Evolutionary conservation across 2,888 invertebrate species (phyloP).

Genomic region (Parapristionchus giblindavisi): DNA sequence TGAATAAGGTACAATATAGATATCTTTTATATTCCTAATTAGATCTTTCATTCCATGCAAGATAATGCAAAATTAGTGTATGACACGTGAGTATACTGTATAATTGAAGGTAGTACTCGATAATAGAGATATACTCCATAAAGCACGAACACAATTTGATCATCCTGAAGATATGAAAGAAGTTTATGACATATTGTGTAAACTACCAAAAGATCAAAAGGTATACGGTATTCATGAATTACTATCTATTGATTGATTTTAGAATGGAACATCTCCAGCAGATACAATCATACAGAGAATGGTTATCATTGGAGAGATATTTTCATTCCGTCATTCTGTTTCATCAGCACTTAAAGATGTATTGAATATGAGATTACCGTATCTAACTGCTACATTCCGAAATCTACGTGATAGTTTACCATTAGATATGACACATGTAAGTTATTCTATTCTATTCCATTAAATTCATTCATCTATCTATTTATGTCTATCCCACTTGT

Average conservation of each 20-base stretch:
- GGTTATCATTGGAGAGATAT: slow-evolving; percentile 96
- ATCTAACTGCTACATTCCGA: slow-evolving; percentile 88
- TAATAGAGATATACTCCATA: slow-evolving; percentile 90
- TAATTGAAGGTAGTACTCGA: slow-evolving; percentile 79
- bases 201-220: slow-evolving; percentile 42
- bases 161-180: slow-evolving; percentile 98
- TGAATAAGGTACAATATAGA: slow-evolving; percentile 76
- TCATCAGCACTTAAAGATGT: slow-evolving; percentile 85
- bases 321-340: slow-evolving; percentile 91
- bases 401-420: slow-evolving; percentile 57
- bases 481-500: too few relatives aligned
- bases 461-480: too few relatives aligned
- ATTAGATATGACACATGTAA: slow-evolving; percentile 49
- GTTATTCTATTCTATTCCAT: slow-evolving; percentile 11
- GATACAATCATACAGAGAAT: slow-evolving; percentile 85
- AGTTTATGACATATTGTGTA: slow-evolving; percentile 76
- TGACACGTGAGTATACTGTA: too few relatives aligned
- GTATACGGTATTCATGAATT: too few relatives aligned
- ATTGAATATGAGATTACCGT: slow-evolving; percentile 91
- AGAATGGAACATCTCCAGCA: slow-evolving; percentile 52
- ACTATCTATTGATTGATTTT: too few relatives aligned
- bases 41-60: too few relatives aligned
- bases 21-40: too few relatives aligned
- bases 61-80: too few relatives aligned
- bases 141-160: slow-evolving; percentile 93